A percentile compares a stretch with the other conserved stretches of the same genome.
Conservation (phyloP, 1,140 invertebrate genomes). For the Pararge aegeria region DNA sequence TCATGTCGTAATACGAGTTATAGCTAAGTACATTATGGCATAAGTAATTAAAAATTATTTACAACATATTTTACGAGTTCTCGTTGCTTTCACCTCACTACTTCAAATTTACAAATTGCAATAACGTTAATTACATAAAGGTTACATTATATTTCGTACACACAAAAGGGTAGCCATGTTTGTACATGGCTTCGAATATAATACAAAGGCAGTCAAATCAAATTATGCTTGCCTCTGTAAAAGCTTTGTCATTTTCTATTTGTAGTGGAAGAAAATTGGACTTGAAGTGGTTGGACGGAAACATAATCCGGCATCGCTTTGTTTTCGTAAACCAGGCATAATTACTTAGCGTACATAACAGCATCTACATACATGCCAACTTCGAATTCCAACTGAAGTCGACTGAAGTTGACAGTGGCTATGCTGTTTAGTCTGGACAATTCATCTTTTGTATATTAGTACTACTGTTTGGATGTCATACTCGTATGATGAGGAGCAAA, state of each 20-base stretch:
- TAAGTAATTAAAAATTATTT: too few relatives aligned
- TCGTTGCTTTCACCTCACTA: too few relatives aligned
- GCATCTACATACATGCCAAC: not conserved
- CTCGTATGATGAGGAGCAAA: too few relatives aligned
- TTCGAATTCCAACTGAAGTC: not conserved
- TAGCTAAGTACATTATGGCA: too few relatives aligned
- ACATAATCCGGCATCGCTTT: not conserved
- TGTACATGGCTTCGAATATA: not conserved
- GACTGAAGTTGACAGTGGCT: not conserved
- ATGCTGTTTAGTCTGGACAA: too few relatives aligned
- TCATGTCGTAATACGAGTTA: too few relatives aligned
- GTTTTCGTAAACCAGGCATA: not conserved
- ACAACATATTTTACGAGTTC: too few relatives aligned
- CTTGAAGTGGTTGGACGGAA: not conserved
- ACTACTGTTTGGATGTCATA: too few relatives aligned
- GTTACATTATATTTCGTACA: too few relatives aligned
- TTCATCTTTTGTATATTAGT: too few relatives aligned
- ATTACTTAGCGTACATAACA: not conserved
- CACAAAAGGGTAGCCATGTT: not conserved
- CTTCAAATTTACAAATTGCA: too few relatives aligned
- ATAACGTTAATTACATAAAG: too few relatives aligned
- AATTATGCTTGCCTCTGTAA: not conserved
- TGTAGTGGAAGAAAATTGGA: conserved; percentile 1
- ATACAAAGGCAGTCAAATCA: not conserved
- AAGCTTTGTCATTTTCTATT: not conserved